Evolutionary conservation across 2,113 vertebrate species (phyloP).

Genomic region (Mesembrinibis cayennensis): DNA sequence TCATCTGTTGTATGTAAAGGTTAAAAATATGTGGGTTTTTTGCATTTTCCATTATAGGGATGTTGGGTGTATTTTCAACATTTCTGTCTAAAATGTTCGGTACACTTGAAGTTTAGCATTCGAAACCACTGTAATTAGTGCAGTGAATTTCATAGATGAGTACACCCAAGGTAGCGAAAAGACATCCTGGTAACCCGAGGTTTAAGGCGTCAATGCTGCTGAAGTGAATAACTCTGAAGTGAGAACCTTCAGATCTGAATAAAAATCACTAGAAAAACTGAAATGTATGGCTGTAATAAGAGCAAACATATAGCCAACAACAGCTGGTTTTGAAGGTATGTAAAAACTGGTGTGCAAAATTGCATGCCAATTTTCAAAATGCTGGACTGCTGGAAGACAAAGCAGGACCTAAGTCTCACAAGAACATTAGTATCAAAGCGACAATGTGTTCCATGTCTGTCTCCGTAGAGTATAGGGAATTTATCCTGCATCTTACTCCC

Average conservation of each 20-base stretch:
- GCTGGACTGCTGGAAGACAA: background rate
- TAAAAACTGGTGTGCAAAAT: background rate
- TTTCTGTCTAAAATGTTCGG: background rate
- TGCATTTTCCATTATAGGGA: background rate
- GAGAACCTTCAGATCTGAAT: background rate
- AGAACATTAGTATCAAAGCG: background rate
- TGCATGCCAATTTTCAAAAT: background rate
- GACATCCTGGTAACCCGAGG: fast-evolving
- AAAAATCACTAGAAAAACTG: background rate
- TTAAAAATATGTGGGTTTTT: background rate
- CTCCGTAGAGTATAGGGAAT: background rate
- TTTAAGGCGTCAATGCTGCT: background rate
- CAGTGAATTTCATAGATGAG: background rate
- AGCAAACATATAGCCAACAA: background rate
- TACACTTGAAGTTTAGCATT: background rate
- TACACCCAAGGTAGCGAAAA: background rate
- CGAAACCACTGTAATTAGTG: background rate
- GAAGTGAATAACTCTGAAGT: background rate
- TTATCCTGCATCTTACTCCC: background rate
- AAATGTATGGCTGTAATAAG: background rate
- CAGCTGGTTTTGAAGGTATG: background rate
- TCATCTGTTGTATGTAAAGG: background rate
- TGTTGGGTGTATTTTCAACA: background rate
- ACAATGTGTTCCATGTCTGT: fast-evolving
- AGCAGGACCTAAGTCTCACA: background rate